Conservation (phyloP, 2,113 vertebrate genomes). For the Xenus cinereus region DNA sequence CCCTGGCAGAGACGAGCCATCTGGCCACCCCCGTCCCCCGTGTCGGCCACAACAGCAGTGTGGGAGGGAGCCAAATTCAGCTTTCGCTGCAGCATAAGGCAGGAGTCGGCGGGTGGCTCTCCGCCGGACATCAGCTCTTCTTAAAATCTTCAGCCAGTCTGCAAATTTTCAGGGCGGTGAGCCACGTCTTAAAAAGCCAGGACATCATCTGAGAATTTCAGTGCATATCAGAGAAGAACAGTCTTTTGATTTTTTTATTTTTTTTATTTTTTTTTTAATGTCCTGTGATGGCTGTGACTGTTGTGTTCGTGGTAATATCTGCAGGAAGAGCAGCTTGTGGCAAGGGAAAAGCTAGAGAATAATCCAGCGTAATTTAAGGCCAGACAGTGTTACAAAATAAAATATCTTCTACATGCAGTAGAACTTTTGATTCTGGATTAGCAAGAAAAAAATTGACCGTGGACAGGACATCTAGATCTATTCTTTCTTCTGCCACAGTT, state of each 20-base stretch:
- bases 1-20: not conserved
- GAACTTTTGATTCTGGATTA: not conserved
- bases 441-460: not conserved
- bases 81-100: not conserved
- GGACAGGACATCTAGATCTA: not conserved
- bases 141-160: not conserved
- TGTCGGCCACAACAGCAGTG: not conserved
- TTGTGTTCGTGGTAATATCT: not conserved
- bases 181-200: not conserved
- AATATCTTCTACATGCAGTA: not conserved
- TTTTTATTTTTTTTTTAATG: not conserved
- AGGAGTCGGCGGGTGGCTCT: not conserved
- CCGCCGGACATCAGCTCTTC: not conserved
- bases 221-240: not conserved
- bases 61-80: not conserved
- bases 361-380: not conserved
- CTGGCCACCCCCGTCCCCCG: not conserved
- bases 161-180: not conserved
- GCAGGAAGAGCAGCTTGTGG: not conserved
- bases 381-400: not conserved
- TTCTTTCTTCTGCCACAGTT: not conserved
- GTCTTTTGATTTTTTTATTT: not conserved
- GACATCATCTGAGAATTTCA: not conserved
- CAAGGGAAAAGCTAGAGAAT: not conserved
- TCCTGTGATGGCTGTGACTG: fast-evolving